Evolutionary conservation across 2,888 invertebrate species (phyloP), one percentile per base, ranked within the genome.

Genomic region (Halictus quadricinctus): DNA sequence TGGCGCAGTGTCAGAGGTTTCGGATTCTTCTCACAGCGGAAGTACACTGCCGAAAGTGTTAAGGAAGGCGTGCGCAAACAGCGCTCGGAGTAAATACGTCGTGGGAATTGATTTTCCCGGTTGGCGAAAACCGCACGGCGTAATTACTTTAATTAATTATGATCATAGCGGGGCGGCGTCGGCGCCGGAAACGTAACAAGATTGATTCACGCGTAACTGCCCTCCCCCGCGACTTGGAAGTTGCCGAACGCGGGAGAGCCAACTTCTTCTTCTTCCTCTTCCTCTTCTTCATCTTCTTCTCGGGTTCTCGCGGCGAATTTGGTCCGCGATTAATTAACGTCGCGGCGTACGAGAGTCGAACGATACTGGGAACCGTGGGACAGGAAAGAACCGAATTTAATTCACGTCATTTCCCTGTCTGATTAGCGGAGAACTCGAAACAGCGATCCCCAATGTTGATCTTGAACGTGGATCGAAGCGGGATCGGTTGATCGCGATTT

Each of bases 291-390:
- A 6, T 15, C 64, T 64, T 64, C 29, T 88, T 84, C 81, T 77
- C 48, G 29, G 73, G 21, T 77, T 75, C 18, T 73, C 58, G 58
- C 48, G 21, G 60, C 54, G 80, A 88, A 85, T 85, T 83, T 86
- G 48, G 80, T 80, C 75, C 58, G 41, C 84, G 74, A 84, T 89
- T 89, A 88, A 89, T 89, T 89, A 89, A 88, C 80, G 80, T 80
- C 74, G 77, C 74, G 72, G 21, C 29, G 29, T 54, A 41, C 64
- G 29, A 50, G 60, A 78, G 29, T 25, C 66, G 29, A 21, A 64
- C 80, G 75, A 88, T 84, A 73, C 79, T 41, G 54, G 75, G 78
- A 69, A 72, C 60, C 13, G 54, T 18, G 10, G 29, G 60, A 29
- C 43, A 12, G 29, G 18, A 69, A 60, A 10, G 18, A 18, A 41